Conservation (phyloP, 2,113 vertebrate species). For the Hyaena hyaena region DNA sequence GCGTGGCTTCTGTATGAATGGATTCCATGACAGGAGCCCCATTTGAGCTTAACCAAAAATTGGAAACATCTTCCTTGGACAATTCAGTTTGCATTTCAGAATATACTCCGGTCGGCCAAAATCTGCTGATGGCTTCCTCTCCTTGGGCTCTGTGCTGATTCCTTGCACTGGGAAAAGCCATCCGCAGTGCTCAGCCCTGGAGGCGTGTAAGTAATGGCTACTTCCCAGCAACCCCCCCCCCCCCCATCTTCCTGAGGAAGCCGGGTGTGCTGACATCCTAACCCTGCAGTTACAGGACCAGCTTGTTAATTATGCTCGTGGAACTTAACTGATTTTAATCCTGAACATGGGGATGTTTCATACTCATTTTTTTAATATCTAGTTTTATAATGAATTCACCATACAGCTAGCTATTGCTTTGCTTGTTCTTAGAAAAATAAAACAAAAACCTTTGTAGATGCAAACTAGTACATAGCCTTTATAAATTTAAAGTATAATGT, state of each 20-base stretch:
- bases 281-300: not conserved
- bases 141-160: not conserved
- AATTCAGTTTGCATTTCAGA: not conserved
- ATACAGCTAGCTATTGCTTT: not conserved
- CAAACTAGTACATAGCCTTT: constrained; percentile 22
- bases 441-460: not conserved
- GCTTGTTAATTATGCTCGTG: not conserved
- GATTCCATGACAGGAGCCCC: not conserved
- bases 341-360: not conserved
- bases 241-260: fast-evolving
- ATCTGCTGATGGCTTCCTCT: not conserved
- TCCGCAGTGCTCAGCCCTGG: not conserved
- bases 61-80: not conserved
- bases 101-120: not conserved
- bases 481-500: constrained; percentile 45
- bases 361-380: not conserved
- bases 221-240: no score
- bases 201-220: not conserved
- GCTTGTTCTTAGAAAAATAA: not conserved
- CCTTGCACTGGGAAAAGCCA: not conserved
- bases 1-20: not conserved
- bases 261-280: not conserved
- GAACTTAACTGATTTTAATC: constrained; percentile 54
- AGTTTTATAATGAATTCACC: constrained; percentile 41
- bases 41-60: not conserved